Percentiles rank a stretch among this genome's conserved stretches.
These are phyloP conservation scores for Myiozetetes cayanensis DNA, from an alignment of 2,113 vertebrate genomes.

Conservation along the genomic window DNA sequence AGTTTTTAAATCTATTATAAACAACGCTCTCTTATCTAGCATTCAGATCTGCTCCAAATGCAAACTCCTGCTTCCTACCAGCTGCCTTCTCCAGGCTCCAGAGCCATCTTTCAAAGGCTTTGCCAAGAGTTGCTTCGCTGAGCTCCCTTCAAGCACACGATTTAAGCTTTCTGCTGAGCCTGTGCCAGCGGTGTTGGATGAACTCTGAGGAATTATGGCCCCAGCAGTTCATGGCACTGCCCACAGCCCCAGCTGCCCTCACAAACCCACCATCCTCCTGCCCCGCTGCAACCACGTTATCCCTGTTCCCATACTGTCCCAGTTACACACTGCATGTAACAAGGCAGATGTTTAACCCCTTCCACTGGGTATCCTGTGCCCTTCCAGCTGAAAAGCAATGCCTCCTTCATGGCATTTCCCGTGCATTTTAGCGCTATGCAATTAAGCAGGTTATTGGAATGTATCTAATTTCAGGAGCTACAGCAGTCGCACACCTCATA, in stretches of 20 bases:
- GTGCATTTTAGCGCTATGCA: not conserved
- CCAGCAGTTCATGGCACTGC: not conserved
- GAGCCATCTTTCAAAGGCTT: not conserved
- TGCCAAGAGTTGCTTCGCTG: not conserved
- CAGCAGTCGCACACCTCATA: not conserved
- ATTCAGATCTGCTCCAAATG: not conserved
- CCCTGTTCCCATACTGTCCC: not conserved
- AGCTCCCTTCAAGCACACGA: not conserved
- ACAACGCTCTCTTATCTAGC: fast-evolving
- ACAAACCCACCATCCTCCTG: not conserved
- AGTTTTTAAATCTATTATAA: not conserved
- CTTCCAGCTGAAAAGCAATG: not conserved
- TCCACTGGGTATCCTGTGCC: not conserved
- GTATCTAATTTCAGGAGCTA: not conserved
- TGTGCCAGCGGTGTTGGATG: not conserved
- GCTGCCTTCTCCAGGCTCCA: not conserved
- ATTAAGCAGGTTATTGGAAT: not conserved
- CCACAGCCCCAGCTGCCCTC: not conserved
- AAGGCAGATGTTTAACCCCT: not conserved
- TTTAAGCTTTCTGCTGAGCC: not conserved
- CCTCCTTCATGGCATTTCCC: not conserved
- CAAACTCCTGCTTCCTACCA: not conserved
- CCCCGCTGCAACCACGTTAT: not conserved
- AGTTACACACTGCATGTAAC: not conserved
- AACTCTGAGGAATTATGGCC: not conserved